A percentile compares a stretch with the other conserved stretches of the same genome.
phyloP scores from a whole-genome alignment of 2,888 invertebrate genomes.

The Heliconius cydno region DNA sequence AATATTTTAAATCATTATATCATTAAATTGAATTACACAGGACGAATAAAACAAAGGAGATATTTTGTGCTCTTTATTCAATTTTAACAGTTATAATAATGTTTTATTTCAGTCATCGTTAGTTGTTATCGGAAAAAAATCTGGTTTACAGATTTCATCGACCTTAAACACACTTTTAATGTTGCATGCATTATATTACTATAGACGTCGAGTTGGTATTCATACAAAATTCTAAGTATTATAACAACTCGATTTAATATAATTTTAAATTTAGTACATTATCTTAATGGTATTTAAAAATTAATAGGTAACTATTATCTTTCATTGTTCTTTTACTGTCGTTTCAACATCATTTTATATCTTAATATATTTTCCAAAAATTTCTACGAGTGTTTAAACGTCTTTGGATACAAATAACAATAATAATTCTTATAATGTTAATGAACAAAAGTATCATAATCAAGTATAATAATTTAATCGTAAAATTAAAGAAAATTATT shows the following conservation, averaged over 20 bases:
- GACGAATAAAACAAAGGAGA: conserved; percentile 59
- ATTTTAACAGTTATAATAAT: conserved; percentile 81
- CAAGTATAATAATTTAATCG: conserved; percentile 15
- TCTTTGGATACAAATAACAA: conserved; percentile 49
- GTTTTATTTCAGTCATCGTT: conserved; percentile 82
- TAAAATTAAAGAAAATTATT: conserved; percentile 13
- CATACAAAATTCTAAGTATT: conserved; percentile 45
- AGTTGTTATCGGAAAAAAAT: conserved; percentile 60
- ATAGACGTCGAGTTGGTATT: conserved; percentile 47
- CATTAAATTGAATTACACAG: neutral
- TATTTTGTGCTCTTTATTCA: conserved; percentile 83
- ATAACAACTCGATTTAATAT: conserved; percentile 40
- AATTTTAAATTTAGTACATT: conserved; percentile 46
- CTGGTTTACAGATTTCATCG: conserved; percentile 49
- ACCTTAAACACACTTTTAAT: conserved; percentile 48
- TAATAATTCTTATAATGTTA: conserved; percentile 36
- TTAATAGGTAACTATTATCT: conserved; percentile 63
- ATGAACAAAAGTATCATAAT: conserved; percentile 39
- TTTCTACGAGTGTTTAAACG: conserved; percentile 44
- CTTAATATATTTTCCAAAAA: conserved; percentile 46
- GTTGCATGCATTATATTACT: conserved; percentile 48
- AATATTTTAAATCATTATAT: neutral
- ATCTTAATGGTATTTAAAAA: conserved; percentile 52
- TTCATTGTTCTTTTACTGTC: conserved; percentile 59
- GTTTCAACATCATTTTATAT: conserved; percentile 55